phyloP scores from a whole-genome alignment of 1,140 invertebrate genomes.

The Zaprionus ornatus region DNA sequence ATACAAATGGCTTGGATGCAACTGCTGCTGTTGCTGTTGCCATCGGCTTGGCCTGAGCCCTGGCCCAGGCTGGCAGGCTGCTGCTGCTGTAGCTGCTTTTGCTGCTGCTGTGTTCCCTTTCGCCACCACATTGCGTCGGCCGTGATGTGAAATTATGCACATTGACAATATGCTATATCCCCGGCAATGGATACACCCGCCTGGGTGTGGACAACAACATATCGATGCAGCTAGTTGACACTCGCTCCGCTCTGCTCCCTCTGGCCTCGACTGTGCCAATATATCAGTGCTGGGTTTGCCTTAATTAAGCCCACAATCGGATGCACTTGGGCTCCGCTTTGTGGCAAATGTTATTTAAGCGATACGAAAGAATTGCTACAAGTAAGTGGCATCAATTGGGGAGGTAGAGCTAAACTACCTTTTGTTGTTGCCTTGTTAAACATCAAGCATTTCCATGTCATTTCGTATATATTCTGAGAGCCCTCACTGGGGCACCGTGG shows the following conservation, averaged over 20 bases:
- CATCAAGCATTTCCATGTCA: too few relatives aligned
- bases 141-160: conserved; percentile 72
- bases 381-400: not conserved
- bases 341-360: conserved; percentile 3
- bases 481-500: too few relatives aligned
- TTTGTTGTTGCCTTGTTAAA: too few relatives aligned
- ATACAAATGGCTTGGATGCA: conserved; percentile 67
- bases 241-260: conserved; percentile 13
- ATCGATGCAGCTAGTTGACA: conserved; percentile 66
- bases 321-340: conserved; percentile 3
- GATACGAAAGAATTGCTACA: not conserved
- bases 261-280: conserved; percentile 23
- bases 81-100: not conserved
- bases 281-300: conserved; percentile 28
- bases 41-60: conserved; percentile 44
- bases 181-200: conserved; percentile 61
- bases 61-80: conserved; percentile 3
- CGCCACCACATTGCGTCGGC: not conserved
- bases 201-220: conserved; percentile 60
- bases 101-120: conserved; percentile 2
- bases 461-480: too few relatives aligned
- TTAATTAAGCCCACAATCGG: conserved; percentile 29
- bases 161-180: conserved; percentile 53
- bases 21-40: conserved; percentile 18
- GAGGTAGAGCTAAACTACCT: too few relatives aligned